Base-by-base conservation (phyloP, 2,797 vertebrate genomes). In the Amblyraja radiata region DNA sequence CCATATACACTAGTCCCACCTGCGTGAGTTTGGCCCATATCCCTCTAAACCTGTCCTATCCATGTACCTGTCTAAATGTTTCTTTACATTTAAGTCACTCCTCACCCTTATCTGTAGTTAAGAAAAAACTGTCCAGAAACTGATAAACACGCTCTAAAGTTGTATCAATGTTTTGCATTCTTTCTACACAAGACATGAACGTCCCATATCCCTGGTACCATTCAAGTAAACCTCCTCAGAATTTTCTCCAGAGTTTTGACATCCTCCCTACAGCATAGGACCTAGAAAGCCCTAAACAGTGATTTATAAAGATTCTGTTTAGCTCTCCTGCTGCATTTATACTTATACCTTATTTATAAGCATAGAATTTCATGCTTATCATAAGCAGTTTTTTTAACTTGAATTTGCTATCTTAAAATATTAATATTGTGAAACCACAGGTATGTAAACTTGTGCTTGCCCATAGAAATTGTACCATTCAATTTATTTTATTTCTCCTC, bases 71-170 rank as follows among this genome's bases (percentile, higher is more conserved):
- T 46, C 2, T 46, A 46, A 46, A 46, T 46, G 46, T 46, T 46
- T 46, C 46, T 46, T 46, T 46, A 46, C 46, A 46, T 46, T 46
- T 46, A 46, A 46, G 21, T 88, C n/a, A 4, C 54, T 58, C 25
- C 11, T 84, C 28, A 61, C 25, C 5, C 80, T 58, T 83, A 8
- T 86, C 58, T n/a, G n/a, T 6, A n/a, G 14, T 6, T 36, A 11
- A 68, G 61, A 8, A 21, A 8, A 88, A 78, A 93, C 94, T 93
- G 80, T 58, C 90, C 81, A 39, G 36, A 39, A 94, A 93, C 93
- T 94, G 93, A 93, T 95, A 93, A 93, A 93, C 94, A 93, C 93
- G 94, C 93, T 94, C 94, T 94, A 95, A 93, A 94, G 94, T 96
- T n/a, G 0, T 68, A 68, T 65, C 63, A 68, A 68, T 16, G 16